Conservation (phyloP, 2,113 vertebrate genomes). For the Macquaria australasica region DNA sequence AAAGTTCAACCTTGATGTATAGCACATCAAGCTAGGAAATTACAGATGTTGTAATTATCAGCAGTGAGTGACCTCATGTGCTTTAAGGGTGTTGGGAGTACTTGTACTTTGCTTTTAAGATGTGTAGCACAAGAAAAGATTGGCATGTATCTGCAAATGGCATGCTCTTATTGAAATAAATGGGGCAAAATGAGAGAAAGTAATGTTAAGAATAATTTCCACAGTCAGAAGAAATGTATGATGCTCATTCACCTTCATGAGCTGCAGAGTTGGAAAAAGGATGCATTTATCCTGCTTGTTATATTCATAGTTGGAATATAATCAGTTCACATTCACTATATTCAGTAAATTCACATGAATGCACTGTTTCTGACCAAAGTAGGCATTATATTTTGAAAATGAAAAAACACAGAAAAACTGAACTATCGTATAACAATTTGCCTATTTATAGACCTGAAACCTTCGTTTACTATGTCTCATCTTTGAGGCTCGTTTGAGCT, state of each 20-base stretch:
- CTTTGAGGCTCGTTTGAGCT: slow-evolving; percentile 18
- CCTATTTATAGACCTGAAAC: slow-evolving; percentile 55
- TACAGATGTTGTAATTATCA: slow-evolving; percentile 83
- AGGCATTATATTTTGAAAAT: slow-evolving; percentile 16
- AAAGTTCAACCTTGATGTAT: slow-evolving; percentile 86
- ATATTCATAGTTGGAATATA: slow-evolving; percentile 49
- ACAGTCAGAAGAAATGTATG: slow-evolving; percentile 31
- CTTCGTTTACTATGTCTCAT: slow-evolving; percentile 19
- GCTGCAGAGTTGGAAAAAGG: slow-evolving; percentile 11
- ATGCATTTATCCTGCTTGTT: slow-evolving; percentile 40
- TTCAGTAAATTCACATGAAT: slow-evolving; percentile 33
- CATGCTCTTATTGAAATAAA: slow-evolving; percentile 78
- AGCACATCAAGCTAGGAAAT: slow-evolving; percentile 83
- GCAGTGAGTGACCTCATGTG: slow-evolving; percentile 73
- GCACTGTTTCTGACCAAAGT: slow-evolving; percentile 27
- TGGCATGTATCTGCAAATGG: slow-evolving; percentile 69
- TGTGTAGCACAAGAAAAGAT: slow-evolving; percentile 59
- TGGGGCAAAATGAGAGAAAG: slow-evolving; percentile 63
- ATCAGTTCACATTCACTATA: slow-evolving; percentile 54
- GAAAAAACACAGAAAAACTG: slow-evolving; percentile 22
- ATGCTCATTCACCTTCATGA: slow-evolving; percentile 49
- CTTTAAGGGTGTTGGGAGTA: slow-evolving; percentile 66
- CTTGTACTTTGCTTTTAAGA: slow-evolving; percentile 77
- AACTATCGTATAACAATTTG: slow-evolving; percentile 35
- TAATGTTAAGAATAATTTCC: slow-evolving; percentile 72